Percentiles rank a stretch among this genome's conserved stretches.
phyloP scores from a whole-genome alignment of 2,888 invertebrate genomes.

The Rotaria macrura region DNA sequence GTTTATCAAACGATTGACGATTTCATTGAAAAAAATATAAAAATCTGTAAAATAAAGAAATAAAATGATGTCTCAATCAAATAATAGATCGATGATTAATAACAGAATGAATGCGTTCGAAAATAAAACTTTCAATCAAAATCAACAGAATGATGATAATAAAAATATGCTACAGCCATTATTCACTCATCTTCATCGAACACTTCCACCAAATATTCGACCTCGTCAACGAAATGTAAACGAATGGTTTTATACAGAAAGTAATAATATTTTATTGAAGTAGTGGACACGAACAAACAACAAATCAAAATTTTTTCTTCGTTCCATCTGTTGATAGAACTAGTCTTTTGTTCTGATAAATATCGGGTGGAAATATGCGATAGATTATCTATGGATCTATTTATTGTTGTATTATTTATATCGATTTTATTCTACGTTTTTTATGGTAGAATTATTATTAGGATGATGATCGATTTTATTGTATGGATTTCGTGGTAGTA shows the following conservation, averaged over 20 bases:
- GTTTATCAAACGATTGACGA: too few relatives aligned
- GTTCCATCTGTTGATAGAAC: neutral
- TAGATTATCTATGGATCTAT: neutral
- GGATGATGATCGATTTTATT: constrained; percentile 21
- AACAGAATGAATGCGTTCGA: too few relatives aligned
- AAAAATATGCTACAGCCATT: neutral
- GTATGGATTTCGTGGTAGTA: constrained; percentile 27
- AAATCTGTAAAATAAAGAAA: too few relatives aligned
- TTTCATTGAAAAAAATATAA: too few relatives aligned
- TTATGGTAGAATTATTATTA: constrained; percentile 23
- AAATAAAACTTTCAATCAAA: too few relatives aligned
- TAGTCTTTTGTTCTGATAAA: neutral
- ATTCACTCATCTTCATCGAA: neutral
- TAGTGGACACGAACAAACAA: neutral
- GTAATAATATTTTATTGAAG: neutral
- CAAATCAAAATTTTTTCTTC: neutral
- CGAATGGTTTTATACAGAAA: neutral
- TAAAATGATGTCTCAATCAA: too few relatives aligned
- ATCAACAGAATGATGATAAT: neutral
- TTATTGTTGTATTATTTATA: neutral
- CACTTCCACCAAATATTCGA: neutral
- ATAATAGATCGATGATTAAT: too few relatives aligned
- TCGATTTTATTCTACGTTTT: constrained; percentile 24
- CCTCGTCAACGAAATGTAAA: neutral
- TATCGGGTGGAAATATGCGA: neutral